Percentiles rank a stretch among this genome's conserved stretches.
Evolutionary conservation across 2,113 vertebrate species (phyloP).

Genomic region (Sturnira hondurensis): DNA sequence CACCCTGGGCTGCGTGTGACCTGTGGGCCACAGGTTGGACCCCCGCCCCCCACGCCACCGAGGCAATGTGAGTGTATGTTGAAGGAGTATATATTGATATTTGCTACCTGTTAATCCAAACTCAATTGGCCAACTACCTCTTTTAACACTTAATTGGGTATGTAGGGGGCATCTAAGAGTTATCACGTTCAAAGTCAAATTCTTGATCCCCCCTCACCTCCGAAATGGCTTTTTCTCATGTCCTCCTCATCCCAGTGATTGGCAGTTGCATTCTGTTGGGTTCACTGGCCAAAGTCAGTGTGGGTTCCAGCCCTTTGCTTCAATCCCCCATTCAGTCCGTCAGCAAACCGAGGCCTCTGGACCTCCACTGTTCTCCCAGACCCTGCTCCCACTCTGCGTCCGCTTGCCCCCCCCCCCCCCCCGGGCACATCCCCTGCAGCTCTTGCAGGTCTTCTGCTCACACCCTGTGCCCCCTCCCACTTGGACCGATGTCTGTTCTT

Average conservation of each 20-base stretch:
- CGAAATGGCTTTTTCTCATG: neutral
- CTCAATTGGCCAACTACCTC: neutral
- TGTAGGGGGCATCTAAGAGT: neutral
- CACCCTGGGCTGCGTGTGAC: too few species aligned
- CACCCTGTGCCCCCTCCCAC: neutral
- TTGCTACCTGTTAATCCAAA: neutral
- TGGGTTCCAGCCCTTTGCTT: neutral
- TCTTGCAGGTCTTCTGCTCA: neutral
- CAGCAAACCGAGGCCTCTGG: neutral
- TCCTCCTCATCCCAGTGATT: neutral
- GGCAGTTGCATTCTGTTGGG: neutral
- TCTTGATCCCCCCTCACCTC: neutral
- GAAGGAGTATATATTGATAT: neutral
- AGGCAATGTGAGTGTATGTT: neutral
- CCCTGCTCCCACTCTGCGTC: too few species aligned
- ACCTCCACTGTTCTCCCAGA: neutral
- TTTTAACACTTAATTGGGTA: neutral
- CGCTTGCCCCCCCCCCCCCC: too few species aligned
- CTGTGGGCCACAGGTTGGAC: too few species aligned
- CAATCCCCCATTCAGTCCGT: fast-evolving
- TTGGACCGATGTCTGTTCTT: fast-evolving
- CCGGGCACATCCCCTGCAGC: neutral
- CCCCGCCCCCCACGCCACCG: neutral
- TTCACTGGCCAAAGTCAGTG: neutral
- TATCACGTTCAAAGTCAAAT: neutral